Conservation (phyloP, 2,888 invertebrate genomes). For the Laothoe populi region DNA sequence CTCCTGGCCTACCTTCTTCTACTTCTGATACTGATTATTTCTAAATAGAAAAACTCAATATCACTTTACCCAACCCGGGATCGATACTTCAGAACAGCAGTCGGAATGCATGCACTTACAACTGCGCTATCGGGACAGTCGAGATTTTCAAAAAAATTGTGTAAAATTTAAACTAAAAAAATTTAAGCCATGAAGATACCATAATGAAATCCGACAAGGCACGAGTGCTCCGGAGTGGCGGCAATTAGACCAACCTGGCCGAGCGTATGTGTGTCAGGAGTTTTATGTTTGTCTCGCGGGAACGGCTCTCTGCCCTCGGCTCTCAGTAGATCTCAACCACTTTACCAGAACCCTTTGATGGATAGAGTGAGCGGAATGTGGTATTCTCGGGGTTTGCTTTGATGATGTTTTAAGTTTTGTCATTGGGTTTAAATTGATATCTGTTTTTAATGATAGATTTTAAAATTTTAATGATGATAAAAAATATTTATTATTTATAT, state of each 20-base stretch:
- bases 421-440: too few species aligned
- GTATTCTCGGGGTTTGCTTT: background rate
- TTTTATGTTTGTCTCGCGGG: background rate
- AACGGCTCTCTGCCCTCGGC: constrained; percentile 2
- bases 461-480: too few species aligned
- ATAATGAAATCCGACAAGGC: constrained; percentile 8
- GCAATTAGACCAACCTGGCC: constrained; percentile 16
- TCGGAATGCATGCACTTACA: too few species aligned
- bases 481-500: too few species aligned
- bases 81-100: too few species aligned
- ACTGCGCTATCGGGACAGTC: too few species aligned
- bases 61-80: too few species aligned
- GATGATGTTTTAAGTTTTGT: background rate
- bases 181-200: background rate
- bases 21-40: too few species aligned
- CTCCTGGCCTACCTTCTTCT: too few species aligned
- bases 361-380: background rate
- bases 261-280: constrained; percentile 19
- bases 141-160: background rate
- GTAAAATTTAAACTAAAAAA: too few species aligned
- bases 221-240: background rate
- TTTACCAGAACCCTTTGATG: background rate
- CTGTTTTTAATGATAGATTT: too few species aligned
- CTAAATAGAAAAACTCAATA: too few species aligned
- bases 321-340: background rate